phyloP scores from a whole-genome alignment of 2,113 vertebrate species.

The Agapornis roseicollis region DNA sequence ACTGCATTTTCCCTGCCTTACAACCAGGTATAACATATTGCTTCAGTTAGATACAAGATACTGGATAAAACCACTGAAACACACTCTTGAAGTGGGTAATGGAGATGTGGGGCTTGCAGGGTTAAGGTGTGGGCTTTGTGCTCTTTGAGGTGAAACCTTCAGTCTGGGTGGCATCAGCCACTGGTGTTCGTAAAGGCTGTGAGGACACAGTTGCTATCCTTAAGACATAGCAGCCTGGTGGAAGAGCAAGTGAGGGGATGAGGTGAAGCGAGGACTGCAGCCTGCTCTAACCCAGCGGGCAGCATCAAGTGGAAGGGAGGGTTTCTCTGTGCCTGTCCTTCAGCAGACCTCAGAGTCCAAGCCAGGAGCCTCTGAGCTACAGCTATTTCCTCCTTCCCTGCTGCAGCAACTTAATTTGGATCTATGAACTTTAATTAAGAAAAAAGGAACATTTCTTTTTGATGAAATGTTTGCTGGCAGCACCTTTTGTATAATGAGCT shows the following conservation, averaged over 20 bases:
- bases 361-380: not conserved
- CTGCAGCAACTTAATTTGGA: conserved; percentile 46
- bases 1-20: not conserved
- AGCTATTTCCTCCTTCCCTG: not conserved
- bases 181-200: not conserved
- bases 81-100: fast-evolving
- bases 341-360: not conserved
- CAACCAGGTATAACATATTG: not conserved
- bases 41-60: not conserved
- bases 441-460: conserved; percentile 41
- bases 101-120: not conserved
- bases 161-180: not conserved
- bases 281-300: not conserved
- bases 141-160: not conserved
- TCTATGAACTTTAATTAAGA: conserved; percentile 52
- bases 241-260: not conserved
- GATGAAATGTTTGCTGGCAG: conserved; percentile 60
- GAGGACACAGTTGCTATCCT: not conserved
- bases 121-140: not conserved
- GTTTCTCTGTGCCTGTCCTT: not conserved
- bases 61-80: not conserved
- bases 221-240: not conserved
- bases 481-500: conserved; percentile 50
- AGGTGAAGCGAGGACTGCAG: not conserved
- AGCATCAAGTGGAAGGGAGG: not conserved